phyloP scores from a whole-genome alignment of 2,888 invertebrate species.

The Cryptophagus acutangulus region DNA sequence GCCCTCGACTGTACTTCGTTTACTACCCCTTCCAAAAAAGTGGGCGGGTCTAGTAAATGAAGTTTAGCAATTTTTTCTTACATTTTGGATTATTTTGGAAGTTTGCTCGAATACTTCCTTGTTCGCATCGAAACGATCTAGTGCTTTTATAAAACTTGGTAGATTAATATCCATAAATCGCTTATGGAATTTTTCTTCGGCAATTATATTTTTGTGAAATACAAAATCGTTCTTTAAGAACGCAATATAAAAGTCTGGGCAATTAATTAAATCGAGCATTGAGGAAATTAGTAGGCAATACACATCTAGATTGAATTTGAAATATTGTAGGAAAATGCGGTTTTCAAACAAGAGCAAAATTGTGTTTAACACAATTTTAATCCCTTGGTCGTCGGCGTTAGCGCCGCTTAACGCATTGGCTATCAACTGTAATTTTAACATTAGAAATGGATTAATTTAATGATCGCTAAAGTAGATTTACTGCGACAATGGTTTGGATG shows the following conservation, averaged over 20 bases:
- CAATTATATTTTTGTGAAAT: slow-evolving; percentile 24
- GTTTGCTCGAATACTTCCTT: slow-evolving; percentile 23
- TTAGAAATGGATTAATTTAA: slow-evolving; percentile 15
- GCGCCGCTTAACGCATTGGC: not conserved
- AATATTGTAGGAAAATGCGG: slow-evolving; percentile 34
- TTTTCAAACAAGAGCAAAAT: slow-evolving; percentile 24
- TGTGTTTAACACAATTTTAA: too few relatives aligned
- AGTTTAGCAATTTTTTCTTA: slow-evolving; percentile 20
- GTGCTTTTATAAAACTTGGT: slow-evolving; percentile 20
- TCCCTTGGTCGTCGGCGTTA: slow-evolving; percentile 5
- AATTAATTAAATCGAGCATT: slow-evolving; percentile 21
- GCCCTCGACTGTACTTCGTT: too few relatives aligned
- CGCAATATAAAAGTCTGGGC: slow-evolving; percentile 15
- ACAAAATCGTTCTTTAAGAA: slow-evolving; percentile 26
- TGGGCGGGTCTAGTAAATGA: too few relatives aligned
- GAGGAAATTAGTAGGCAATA: slow-evolving; percentile 31
- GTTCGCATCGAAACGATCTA: slow-evolving; percentile 22
- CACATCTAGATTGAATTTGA: slow-evolving; percentile 29
- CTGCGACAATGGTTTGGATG: slow-evolving; percentile 24
- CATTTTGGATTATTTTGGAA: slow-evolving; percentile 30
- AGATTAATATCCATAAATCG: slow-evolving; percentile 26
- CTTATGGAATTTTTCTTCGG: slow-evolving; percentile 14
- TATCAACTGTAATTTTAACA: slow-evolving; percentile 6
- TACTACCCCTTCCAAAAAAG: too few relatives aligned
- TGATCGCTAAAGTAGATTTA: not conserved